These are phyloP conservation scores for Helogale parvula DNA, from an alignment of 2,113 vertebrate genomes.

Conservation along the genomic window DNA sequence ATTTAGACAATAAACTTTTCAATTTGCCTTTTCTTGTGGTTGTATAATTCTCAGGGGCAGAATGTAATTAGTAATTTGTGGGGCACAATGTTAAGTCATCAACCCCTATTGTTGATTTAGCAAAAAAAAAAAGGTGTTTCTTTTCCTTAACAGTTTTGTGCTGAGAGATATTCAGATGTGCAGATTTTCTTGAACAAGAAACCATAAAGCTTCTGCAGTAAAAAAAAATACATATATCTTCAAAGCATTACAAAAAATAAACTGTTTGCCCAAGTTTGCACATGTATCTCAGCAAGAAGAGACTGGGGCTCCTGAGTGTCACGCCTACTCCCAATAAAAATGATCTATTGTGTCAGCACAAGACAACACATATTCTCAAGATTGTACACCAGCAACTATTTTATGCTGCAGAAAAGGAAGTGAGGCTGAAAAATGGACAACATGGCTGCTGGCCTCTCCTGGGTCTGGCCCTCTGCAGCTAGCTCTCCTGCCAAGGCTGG, in stretches of 20 bases:
- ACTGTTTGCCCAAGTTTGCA: background rate
- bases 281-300: background rate
- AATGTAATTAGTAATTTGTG: background rate
- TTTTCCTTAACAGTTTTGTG: background rate
- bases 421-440: background rate
- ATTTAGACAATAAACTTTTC: background rate
- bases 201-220: background rate
- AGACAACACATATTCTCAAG: background rate
- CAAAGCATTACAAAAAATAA: background rate
- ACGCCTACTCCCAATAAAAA: background rate
- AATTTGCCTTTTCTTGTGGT: background rate
- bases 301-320: background rate
- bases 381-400: background rate
- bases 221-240: background rate
- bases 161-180: slow-evolving; percentile 4
- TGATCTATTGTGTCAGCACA: background rate
- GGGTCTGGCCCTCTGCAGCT: background rate
- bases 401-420: background rate
- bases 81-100: background rate
- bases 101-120: background rate
- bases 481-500: background rate
- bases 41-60: background rate
- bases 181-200: background rate
- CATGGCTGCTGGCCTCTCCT: background rate
- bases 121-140: background rate